phyloP scores from a whole-genome alignment of 2,113 vertebrate species.

The Peromyscus leucopus region DNA sequence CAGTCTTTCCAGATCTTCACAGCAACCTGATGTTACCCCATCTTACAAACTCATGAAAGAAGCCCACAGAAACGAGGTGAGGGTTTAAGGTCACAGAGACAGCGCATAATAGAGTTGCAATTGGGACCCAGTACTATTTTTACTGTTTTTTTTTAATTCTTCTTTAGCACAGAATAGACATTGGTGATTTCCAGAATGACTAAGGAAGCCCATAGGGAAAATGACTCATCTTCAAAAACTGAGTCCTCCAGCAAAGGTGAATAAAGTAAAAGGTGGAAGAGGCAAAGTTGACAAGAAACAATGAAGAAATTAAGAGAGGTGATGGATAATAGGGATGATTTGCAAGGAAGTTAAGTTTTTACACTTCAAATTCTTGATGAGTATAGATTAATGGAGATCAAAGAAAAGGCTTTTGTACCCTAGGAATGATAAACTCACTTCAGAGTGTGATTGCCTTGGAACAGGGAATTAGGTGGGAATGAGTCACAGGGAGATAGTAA shows the following conservation, averaged over 20 bases:
- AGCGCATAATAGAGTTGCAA: background rate
- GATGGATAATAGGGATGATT: background rate
- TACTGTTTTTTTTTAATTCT: conserved; percentile 20
- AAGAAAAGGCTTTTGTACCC: conserved; percentile 15
- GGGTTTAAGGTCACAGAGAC: background rate
- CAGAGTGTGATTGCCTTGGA: background rate
- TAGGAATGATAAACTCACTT: conserved; percentile 36
- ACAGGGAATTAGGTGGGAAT: conserved; percentile 10
- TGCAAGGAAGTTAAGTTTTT: conserved; percentile 24
- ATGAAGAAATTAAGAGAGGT: conserved; percentile 34
- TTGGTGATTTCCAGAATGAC: background rate
- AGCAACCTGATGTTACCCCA: background rate
- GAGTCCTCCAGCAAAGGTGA: conserved; percentile 45
- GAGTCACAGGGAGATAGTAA: background rate
- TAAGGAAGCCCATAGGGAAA: background rate
- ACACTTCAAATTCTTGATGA: conserved; percentile 40
- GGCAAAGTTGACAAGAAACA: conserved; percentile 41
- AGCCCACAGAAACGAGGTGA: background rate
- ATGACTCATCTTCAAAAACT: background rate
- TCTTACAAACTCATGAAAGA: conserved; percentile 29
- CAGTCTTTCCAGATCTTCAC: background rate
- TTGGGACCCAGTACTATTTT: conserved; percentile 42
- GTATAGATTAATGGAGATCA: conserved; percentile 41
- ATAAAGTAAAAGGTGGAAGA: background rate
- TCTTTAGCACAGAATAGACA: background rate